Evolutionary conservation across 92 coral and sea anemone genomes (phyloP).

Genomic region (Parazoanthus swiftii): DNA sequence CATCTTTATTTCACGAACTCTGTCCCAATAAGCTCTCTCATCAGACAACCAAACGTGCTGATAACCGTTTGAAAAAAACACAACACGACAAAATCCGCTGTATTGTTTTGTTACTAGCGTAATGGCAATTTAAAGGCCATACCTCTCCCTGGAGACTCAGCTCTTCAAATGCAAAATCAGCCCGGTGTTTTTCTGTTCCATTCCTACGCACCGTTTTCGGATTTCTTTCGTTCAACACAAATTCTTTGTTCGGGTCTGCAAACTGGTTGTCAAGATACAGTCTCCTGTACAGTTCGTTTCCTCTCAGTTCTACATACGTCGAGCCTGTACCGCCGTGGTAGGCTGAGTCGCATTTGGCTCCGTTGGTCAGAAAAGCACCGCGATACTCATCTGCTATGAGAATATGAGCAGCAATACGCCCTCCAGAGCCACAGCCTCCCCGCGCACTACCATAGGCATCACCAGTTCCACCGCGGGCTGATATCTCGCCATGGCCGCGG

Average conservation of each 20-base stretch:
- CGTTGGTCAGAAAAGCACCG: conserved; percentile 52
- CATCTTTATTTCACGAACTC: too few relatives aligned
- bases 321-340: conserved; percentile 69
- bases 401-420: conserved; percentile 62
- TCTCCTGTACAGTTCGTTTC: conserved; percentile 44
- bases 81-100: not conserved
- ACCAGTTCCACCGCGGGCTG: conserved; percentile 62
- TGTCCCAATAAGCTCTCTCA: too few relatives aligned
- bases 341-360: conserved; percentile 51
- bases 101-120: too few relatives aligned
- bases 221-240: conserved; percentile 56
- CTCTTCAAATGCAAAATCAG: conserved; percentile 64
- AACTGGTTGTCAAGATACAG: conserved; percentile 63
- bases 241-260: conserved; percentile 58
- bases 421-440: conserved; percentile 75
- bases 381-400: conserved; percentile 61
- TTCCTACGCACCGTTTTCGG: conserved; percentile 55
- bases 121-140: not conserved
- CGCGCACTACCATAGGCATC: conserved; percentile 46
- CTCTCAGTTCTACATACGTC: conserved; percentile 48
- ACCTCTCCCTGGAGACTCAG: conserved; percentile 61
- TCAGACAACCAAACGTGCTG: too few relatives aligned
- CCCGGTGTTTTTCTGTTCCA: conserved; percentile 51
- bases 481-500: conserved; percentile 65
- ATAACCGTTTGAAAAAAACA: too few relatives aligned